These are phyloP conservation scores for Semicossyphus pulcher DNA, from an alignment of 2,113 vertebrate genomes.

Conservation along the genomic window DNA sequence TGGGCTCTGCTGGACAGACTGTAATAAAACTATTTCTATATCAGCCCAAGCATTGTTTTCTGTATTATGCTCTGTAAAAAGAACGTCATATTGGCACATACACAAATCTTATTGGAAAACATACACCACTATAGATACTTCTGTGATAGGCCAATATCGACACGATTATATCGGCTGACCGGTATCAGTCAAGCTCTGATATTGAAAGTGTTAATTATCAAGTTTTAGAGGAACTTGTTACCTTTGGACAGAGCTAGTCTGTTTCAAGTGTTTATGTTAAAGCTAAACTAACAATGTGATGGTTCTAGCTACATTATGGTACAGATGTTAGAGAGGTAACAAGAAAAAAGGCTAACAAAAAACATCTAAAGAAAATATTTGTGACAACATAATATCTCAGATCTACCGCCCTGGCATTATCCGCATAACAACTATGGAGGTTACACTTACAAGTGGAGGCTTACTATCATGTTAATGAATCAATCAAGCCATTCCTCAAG, in stretches of 20 bases:
- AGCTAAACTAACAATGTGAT: neutral
- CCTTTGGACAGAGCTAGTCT: neutral
- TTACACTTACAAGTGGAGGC: neutral
- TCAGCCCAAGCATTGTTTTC: too few relatives aligned
- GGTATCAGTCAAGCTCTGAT: neutral
- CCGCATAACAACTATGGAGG: neutral
- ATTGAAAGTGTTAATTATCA: neutral
- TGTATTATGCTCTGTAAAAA: too few relatives aligned
- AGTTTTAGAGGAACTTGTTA: neutral
- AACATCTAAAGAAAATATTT: neutral
- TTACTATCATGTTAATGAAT: neutral
- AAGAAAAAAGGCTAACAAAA: too few relatives aligned
- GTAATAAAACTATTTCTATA: too few relatives aligned
- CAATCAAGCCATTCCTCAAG: conserved; percentile 1
- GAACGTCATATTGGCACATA: too few relatives aligned
- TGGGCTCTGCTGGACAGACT: too few relatives aligned
- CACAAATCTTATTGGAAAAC: too few relatives aligned
- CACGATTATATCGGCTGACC: too few relatives aligned
- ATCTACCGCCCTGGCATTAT: neutral
- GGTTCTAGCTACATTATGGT: neutral
- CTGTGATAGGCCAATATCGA: too few relatives aligned
- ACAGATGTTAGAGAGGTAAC: too few relatives aligned
- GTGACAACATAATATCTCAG: neutral
- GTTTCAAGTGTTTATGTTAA: neutral
- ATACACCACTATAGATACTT: too few relatives aligned